Evolutionary conservation across 2,113 vertebrate species (phyloP), one percentile per base, ranked within the genome.

Genomic region (Hemichromis elongatus): DNA sequence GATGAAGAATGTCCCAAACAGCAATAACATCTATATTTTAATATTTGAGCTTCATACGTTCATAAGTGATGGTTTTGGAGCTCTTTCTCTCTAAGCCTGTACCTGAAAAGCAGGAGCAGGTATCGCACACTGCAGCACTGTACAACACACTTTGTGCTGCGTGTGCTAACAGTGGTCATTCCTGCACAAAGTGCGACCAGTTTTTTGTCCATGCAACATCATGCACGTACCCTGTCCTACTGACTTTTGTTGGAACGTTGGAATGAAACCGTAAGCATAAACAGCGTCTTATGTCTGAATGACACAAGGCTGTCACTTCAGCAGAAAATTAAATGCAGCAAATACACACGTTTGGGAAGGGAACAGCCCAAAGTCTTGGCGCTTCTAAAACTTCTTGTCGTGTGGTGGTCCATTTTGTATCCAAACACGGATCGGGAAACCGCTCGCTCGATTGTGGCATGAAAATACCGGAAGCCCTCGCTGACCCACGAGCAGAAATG

Each of bases 401-500:
- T 70, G 66, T 2, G 21, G 37, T 2, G 40, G 37, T 45, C 16
- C 13, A 16, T 0, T 18, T 70, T 47, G 21, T 6, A 45, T 73
- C 66, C 66, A 7, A 73, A 47, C 14, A 47, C 66, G 47, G 24
- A 70, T 84, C 28, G 19, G 54, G 61, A 81, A 81, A 70, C 42
- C 56, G 47, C 57, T 59, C 50, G 24, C 66, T 80, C 52, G 40
- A 73, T 5, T 73, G 66, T 47, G 66, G 66, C 66, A 11, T 47
- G 24, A 47, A 47, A 47, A 73, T 28, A 73, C 24, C 66, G 66
- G 66, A 73, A 73, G 66, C 66, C 40, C 21, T 73, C 5, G 40
- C 40, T 68, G 77, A 83, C 77, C 61, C 61, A 82, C 53, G 89
- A 86, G 85, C 81, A 91, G 82, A 85, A 92, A 90, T 75, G 82